Evolutionary conservation across 2,797 vertebrate species (phyloP), one percentile per base, ranked within the genome.

Genomic region (Tinamus major): DNA sequence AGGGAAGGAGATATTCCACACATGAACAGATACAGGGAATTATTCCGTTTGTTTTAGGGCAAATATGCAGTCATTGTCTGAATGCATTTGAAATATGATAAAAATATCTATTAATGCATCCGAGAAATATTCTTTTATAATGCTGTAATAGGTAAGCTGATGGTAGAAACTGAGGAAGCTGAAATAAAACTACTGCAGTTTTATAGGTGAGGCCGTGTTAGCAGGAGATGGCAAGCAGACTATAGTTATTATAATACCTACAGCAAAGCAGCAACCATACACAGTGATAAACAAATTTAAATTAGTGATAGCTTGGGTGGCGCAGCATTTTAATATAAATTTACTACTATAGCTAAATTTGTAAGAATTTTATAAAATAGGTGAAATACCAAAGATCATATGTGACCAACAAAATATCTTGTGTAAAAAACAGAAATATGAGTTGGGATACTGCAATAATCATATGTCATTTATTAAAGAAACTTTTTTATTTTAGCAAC

Each of bases 261-360:
- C 97, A 97, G 97, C 96, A 97, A 97, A 96, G 97, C 96, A 96
- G 96, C 95, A 89, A 95, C 94, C 94, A 81, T 90, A 94, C 90
- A 95, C 93, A 95, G 96, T 95, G 97, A 98, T 96, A 96, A 97
- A 97, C 95, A 97, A 97, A 97, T 94, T 93, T 97, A 97, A 97
- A 98, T 98, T 98, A 98, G 97, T 92, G 95, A 95, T 92, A 68
- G 89, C 92, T 91, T 96, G 76, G 77, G 92, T 67, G 59, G 92
- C 95, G 79, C 93, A 93, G 96, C 96, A 97, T 98, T 97, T 96
- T 97, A 97, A 97, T 97, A 95, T 93, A 95, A 97, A 96, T 93
- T 96, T 93, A 63, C 79, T 81, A 78, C 78, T 55, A 88, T 62
- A 92, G 7, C 29, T 86, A 95, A 97, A 95, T 87, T 94, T 95